Evolutionary conservation across 2,113 vertebrate genomes (phyloP).

Genomic region (Apeltes quadracus): DNA sequence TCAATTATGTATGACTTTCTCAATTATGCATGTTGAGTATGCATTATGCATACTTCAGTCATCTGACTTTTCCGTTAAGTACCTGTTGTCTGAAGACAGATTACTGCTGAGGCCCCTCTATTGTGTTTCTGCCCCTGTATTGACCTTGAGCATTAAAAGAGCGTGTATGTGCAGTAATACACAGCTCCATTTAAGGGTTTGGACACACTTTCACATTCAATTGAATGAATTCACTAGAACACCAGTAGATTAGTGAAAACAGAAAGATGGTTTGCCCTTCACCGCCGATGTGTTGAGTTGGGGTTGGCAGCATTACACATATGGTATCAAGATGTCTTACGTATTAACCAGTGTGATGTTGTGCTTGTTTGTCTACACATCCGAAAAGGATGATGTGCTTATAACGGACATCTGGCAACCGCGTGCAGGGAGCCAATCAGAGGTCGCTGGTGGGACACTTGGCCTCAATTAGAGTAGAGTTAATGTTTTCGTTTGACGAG

Average conservation of each 20-base stretch:
- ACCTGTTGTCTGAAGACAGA: constrained; percentile 44
- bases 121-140: constrained; percentile 10
- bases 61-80: constrained; percentile 60
- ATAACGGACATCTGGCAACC: constrained; percentile 57
- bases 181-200: too few relatives aligned
- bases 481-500: constrained; percentile 63
- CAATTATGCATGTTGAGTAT: constrained; percentile 69
- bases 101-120: constrained; percentile 28
- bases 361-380: constrained; percentile 43
- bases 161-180: neutral
- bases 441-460: constrained; percentile 56
- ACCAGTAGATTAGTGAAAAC: neutral
- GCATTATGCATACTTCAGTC: constrained; percentile 68
- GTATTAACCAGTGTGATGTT: constrained; percentile 22
- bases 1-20: constrained; percentile 65
- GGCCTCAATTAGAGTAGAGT: constrained; percentile 64
- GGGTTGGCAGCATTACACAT: constrained; percentile 18
- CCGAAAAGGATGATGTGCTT: constrained; percentile 36
- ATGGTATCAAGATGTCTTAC: constrained; percentile 25
- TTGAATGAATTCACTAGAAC: neutral
- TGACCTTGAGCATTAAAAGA: constrained; percentile 36
- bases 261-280: neutral
- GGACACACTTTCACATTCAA: too few relatives aligned
- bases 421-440: constrained; percentile 54
- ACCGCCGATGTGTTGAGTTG: neutral